Percentiles rank a stretch among this genome's conserved stretches.
phyloP scores from a whole-genome alignment of 2,797 vertebrate genomes.

The Cryptoprocta ferox region DNA sequence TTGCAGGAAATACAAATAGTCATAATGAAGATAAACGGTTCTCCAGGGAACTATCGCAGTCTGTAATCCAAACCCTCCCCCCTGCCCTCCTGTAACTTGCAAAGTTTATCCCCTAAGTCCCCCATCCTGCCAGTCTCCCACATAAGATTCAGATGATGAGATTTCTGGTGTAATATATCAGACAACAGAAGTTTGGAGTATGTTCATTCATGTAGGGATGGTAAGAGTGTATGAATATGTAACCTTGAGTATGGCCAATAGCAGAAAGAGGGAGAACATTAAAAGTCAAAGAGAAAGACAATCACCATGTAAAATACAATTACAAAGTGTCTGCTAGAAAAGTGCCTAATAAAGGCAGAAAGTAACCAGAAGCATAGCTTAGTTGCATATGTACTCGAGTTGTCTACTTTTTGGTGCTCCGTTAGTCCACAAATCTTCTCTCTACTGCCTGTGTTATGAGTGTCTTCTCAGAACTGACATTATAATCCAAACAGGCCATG shows the following conservation, averaged over 20 bases:
- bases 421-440: neutral
- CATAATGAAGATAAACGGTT: conserved; percentile 7
- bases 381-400: neutral
- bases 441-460: neutral
- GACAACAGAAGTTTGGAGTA: neutral
- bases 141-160: neutral
- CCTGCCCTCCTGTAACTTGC: neutral
- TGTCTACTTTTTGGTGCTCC: neutral
- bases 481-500: neutral
- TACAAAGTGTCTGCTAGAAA: neutral
- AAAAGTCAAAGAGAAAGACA: neutral
- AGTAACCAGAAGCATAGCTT: neutral
- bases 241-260: neutral
- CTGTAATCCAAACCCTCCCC: neutral
- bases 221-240: neutral
- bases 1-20: neutral
- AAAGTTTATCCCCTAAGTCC: neutral
- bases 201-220: neutral
- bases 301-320: conserved; percentile 18
- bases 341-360: neutral
- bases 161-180: neutral
- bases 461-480: neutral
- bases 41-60: conserved; percentile 8
- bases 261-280: conserved; percentile 18
- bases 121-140: neutral